Conservation (phyloP, 2,888 invertebrate genomes). For the Spisula subtruncata region DNA sequence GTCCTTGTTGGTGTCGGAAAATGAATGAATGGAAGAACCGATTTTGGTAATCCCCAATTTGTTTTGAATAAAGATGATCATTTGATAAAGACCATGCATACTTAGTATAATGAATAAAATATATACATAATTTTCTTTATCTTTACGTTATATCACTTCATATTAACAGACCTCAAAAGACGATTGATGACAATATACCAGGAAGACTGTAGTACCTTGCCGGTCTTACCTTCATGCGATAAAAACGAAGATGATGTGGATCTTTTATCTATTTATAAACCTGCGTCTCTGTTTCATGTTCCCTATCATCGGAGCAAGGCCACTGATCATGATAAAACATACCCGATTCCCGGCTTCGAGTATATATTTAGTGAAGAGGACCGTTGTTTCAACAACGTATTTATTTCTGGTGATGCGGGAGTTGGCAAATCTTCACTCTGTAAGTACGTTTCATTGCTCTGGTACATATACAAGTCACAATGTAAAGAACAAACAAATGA, state of each 20-base stretch:
- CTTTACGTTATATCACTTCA: background rate
- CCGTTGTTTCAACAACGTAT: background rate
- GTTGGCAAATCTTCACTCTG: background rate
- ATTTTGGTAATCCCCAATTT: background rate
- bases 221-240: background rate
- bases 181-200: background rate
- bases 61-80: background rate
- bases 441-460: background rate
- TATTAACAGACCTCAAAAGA: background rate
- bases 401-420: background rate
- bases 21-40: background rate
- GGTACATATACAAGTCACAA: constrained; percentile 1
- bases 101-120: too few relatives aligned
- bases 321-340: background rate
- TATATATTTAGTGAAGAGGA: background rate
- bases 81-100: background rate
- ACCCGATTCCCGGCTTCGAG: background rate
- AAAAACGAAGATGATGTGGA: background rate
- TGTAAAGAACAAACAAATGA: background rate
- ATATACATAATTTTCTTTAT: too few relatives aligned
- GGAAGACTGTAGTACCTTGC: background rate
- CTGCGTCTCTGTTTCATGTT: background rate
- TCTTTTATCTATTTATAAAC: background rate
- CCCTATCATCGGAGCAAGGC: background rate
- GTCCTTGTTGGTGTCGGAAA: too few relatives aligned